phyloP scores from a whole-genome alignment of 2,113 vertebrate genomes.

The Hepsetus odoe region DNA sequence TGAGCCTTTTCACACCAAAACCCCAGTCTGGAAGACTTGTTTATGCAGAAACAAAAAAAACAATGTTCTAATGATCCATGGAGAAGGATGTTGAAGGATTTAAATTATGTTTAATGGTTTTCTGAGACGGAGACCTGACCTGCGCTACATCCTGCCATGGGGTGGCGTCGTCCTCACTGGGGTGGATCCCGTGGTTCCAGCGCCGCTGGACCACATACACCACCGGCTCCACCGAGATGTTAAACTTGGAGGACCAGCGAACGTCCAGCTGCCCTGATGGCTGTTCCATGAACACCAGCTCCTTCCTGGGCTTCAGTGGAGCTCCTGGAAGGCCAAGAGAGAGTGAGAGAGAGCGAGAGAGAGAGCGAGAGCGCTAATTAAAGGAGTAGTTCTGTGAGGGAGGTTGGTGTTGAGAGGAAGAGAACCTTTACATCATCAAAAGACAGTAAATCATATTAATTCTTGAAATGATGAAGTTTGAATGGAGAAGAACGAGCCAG shows the following conservation, averaged over 20 bases:
- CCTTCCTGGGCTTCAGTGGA: slow-evolving; percentile 93
- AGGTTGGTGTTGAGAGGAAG: no score
- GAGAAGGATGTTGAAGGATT: no score
- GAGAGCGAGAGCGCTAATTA: neutral
- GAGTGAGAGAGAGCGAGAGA: slow-evolving; percentile 50
- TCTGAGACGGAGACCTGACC: slow-evolving; percentile 67
- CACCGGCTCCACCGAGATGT: slow-evolving; percentile 93
- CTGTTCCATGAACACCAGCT: slow-evolving; percentile 86
- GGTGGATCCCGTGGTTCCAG: slow-evolving; percentile 96
- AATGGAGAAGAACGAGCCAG: no score
- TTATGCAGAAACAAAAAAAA: no score
- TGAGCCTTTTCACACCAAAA: no score
- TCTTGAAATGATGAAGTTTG: no score
- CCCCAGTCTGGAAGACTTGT: no score
- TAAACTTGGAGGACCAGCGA: slow-evolving; percentile 95
- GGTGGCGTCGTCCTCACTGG: slow-evolving; percentile 90
- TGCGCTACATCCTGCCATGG: slow-evolving; percentile 89
- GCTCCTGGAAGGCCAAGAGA: slow-evolving; percentile 79
- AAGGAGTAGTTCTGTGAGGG: neutral
- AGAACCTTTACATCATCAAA: no score
- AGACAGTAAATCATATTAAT: no score
- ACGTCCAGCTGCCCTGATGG: slow-evolving; percentile 85
- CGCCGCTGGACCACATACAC: slow-evolving; percentile 91
- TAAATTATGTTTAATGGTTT: no score
- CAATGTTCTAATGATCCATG: no score